Conservation (phyloP, 2,113 vertebrate species). For the Triplophysa siluroides region DNA sequence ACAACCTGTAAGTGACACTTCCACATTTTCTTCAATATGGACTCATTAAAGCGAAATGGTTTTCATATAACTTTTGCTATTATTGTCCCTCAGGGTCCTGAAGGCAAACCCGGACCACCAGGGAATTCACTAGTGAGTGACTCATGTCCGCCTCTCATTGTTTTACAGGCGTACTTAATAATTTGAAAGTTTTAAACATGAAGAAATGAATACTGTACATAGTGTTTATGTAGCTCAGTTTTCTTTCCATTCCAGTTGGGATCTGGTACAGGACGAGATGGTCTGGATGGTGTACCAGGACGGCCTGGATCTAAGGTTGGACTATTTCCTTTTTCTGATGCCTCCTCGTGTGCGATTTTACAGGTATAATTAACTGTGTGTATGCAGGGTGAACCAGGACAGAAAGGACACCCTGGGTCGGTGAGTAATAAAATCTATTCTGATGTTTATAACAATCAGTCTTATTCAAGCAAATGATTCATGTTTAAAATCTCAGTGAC, state of each 20-base stretch:
- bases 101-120: conserved; percentile 75
- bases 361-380: conserved; percentile 19
- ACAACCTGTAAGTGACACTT: conserved; percentile 71
- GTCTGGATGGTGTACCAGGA: conserved; percentile 63
- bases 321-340: background rate
- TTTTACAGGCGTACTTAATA: too few species aligned
- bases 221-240: too few species aligned
- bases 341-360: background rate
- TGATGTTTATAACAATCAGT: background rate
- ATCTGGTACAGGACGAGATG: conserved; percentile 59
- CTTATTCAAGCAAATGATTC: conserved; percentile 3
- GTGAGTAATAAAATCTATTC: conserved; percentile 58
- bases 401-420: conserved; percentile 66
- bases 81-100: conserved; percentile 69
- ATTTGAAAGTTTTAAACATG: too few species aligned
- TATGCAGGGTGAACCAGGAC: conserved; percentile 73
- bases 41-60: background rate
- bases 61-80: background rate
- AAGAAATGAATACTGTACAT: too few species aligned
- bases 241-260: conserved; percentile 59
- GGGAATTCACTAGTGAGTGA: conserved; percentile 65
- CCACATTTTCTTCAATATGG: background rate
- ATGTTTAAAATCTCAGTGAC: conserved; percentile 8
- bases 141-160: background rate
- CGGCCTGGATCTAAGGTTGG: conserved; percentile 72